Base-by-base conservation (phyloP, 2,113 vertebrate genomes). In the Canis aureus region DNA sequence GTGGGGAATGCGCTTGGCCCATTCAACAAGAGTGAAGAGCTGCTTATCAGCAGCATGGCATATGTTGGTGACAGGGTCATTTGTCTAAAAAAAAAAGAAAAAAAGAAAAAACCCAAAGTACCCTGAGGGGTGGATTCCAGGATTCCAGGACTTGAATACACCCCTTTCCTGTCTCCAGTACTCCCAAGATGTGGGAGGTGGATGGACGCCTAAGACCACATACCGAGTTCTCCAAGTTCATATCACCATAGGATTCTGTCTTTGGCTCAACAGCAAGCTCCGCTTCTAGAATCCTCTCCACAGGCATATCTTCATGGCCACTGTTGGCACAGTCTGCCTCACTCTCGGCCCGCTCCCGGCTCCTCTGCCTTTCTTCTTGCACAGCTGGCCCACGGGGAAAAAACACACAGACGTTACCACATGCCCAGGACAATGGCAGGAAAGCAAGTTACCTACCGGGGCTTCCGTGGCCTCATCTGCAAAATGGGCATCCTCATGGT, bases 11-110 rank as follows among this genome's bases (percentile, higher is more conserved):
- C 99, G 99, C 98, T 99, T 99, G 89, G 99, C 99, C 99, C 99
- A 99, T 96, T 99, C 99, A 0, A 99, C 99, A 0, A 99, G 98
- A 0, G 99, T 99, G 98, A 99, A 99, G 67, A 99, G 99, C 98
- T 99, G 99, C 96, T 99, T 99, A 97, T 99, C 99, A 1, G 99
- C 99, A 0, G 99, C 99, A 0, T 99, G 99, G 98, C 99, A 99
- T 97, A 99, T 99, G 96, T 99, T 99, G 97, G 99, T 99, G 97
- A 99, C 99, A 0, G 99, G 99, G 98, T 99, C 99, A 0, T 99
- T 99, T 9, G 99, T 99, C 99, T 99, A 87, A 29, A 78, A 53
- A 57, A 76, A 22, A 64, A 25, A 64, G 19, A 69, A 69, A 10
- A 15, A 67, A 15, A 69, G 17, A 19, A 59, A 59, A 43, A 43